Evolutionary conservation across 2,797 vertebrate genomes (phyloP), one percentile per base, ranked within the genome.

Genomic region (Caiman crocodilus): DNA sequence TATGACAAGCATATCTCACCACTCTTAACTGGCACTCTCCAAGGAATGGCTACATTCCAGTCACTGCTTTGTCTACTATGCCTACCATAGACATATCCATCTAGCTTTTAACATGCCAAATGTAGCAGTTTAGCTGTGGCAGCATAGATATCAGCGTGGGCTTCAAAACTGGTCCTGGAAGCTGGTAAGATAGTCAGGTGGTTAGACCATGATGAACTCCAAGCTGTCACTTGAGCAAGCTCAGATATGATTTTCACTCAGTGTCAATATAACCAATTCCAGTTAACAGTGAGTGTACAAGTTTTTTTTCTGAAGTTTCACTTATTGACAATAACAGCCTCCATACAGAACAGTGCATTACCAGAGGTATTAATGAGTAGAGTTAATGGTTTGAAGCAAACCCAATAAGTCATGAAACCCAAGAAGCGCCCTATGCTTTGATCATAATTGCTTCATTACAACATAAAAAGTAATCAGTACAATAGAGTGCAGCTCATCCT

Each of bases 391-490:
- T 92, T 83, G 2, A 96, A 83, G 93, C 95, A 94, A 95, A 97
- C 75, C 64, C 93, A 97, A 85, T 67, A 95, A 97, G 82, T 96
- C 96, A 92, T 94, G 96, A 96, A 96, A 97, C 96, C 92, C 84
- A 76, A 96, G 96, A 97, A 97, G 96, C 90, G 75, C 42, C 92
- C 82, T 82, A 67, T 87, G 76, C 89, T 95, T 96, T 92, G 95
- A 96, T 96, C 94, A 94, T 97, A 96, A 95, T 96, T 94, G 90
- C 91, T 95, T 96, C 96, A 94, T 97, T 96, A 96, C 95, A 94
- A 95, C 95, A 95, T 92, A 96, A 91, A 96, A 96, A 50, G 94
- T 95, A 97, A 97, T 97, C 95, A 96, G 92, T 74, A 86, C 93
- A 94, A 94, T 96, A 92, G 32, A 92, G 74, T 92, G 14, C 25